Percentiles rank a stretch among this genome's conserved stretches.
Evolutionary conservation across 1,140 invertebrate species (phyloP).

Genomic region (Trissolcus basalis): DNA sequence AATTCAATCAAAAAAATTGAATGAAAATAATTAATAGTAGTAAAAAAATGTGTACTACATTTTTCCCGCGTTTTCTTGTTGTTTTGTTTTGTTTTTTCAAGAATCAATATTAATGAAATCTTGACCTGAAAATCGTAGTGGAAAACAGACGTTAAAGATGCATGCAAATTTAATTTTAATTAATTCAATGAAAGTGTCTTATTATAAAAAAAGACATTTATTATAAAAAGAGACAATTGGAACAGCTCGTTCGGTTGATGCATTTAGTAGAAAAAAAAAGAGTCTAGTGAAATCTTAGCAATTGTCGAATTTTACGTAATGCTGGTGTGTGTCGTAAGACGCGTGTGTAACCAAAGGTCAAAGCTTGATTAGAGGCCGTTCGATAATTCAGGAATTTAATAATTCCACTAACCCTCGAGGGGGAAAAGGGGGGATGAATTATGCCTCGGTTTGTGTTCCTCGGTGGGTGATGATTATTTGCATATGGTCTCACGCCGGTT

Average conservation of each 20-base stretch:
- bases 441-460: neutral
- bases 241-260: constrained; percentile 14
- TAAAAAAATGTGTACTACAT: too few relatives aligned
- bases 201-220: too few relatives aligned
- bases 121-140: too few relatives aligned
- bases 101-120: too few relatives aligned
- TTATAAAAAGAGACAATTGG: too few relatives aligned
- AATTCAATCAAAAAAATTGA: too few relatives aligned
- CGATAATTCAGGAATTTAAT: constrained; percentile 32
- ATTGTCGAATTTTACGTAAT: constrained; percentile 45
- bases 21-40: too few relatives aligned
- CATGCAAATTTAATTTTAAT: too few relatives aligned
- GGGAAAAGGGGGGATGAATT: constrained; percentile 1
- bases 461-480: neutral
- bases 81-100: too few relatives aligned
- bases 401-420: constrained; percentile 12
- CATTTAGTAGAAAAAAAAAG: constrained; percentile 22
- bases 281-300: constrained; percentile 46
- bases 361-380: constrained; percentile 17
- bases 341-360: constrained; percentile 32
- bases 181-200: too few relatives aligned
- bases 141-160: too few relatives aligned
- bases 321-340: constrained; percentile 23
- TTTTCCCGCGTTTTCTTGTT: too few relatives aligned
- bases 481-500: neutral